phyloP scores from a whole-genome alignment of 2,888 invertebrate species.

The Aromia moschata region DNA sequence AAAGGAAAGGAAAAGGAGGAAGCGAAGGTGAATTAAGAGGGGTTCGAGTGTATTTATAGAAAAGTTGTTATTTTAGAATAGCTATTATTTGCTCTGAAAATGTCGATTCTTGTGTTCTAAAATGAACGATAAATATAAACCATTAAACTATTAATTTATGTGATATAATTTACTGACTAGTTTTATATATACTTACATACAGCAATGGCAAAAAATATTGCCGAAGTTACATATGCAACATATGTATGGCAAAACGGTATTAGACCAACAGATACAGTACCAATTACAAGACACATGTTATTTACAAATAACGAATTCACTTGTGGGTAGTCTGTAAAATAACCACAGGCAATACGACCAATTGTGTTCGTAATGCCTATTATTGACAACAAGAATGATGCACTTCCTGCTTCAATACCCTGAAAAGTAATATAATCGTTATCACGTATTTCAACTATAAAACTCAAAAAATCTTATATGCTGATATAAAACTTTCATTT shows the following conservation, averaged over 20 bases:
- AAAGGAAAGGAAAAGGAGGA: too few species aligned
- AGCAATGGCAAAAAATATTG: slow-evolving; percentile 90
- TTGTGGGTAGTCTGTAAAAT: slow-evolving; percentile 89
- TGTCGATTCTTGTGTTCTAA: too few species aligned
- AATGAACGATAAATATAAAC: too few species aligned
- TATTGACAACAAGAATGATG: slow-evolving; percentile 80
- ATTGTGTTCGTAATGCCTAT: slow-evolving; percentile 95
- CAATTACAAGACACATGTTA: slow-evolving; percentile 89
- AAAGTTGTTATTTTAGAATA: too few species aligned
- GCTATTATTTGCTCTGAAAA: too few species aligned
- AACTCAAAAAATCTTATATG: slow-evolving; percentile 46
- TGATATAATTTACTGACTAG: too few species aligned
- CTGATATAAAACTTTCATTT: neutral
- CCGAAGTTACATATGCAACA: slow-evolving; percentile 78
- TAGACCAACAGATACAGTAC: slow-evolving; percentile 83
- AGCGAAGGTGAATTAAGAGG: too few species aligned
- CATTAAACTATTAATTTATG: too few species aligned
- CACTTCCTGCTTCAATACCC: slow-evolving; percentile 76
- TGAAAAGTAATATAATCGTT: slow-evolving; percentile 57
- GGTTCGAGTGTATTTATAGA: too few species aligned
- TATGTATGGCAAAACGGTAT: slow-evolving; percentile 87
- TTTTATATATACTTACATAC: slow-evolving; percentile 75
- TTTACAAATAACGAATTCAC: slow-evolving; percentile 93
- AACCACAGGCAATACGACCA: slow-evolving; percentile 89
- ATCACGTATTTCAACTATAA: neutral